phyloP scores from a whole-genome alignment of 1,140 invertebrate genomes.

The Heterodera carotae region DNA sequence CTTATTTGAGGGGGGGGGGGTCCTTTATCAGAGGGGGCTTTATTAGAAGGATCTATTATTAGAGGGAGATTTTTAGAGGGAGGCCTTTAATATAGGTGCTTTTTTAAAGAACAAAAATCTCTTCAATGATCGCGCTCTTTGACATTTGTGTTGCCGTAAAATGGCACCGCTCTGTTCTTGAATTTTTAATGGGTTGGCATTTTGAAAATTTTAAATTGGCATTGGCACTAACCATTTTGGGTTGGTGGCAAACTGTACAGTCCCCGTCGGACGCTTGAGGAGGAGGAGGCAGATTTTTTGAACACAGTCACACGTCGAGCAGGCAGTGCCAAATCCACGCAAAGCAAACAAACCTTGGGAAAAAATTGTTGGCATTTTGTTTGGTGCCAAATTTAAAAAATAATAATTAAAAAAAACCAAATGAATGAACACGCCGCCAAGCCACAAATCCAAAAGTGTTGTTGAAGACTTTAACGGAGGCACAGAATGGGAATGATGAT shows the following conservation, averaged over 20 bases:
- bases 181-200: no score
- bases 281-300: conserved; percentile 3
- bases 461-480: background rate
- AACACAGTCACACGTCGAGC: conserved; percentile 36
- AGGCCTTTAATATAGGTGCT: no score
- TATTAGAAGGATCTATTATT: no score
- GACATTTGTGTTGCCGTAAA: no score
- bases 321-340: conserved; percentile 37
- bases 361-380: no score
- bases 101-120: no score
- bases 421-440: conserved; percentile 38
- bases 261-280: background rate
- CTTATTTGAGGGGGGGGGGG: no score
- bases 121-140: no score
- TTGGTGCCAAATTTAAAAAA: no score
- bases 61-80: no score
- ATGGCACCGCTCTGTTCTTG: no score
- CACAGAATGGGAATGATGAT: background rate
- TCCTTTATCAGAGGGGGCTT: no score
- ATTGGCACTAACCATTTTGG: background rate
- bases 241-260: background rate
- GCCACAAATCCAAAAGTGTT: conserved; percentile 41
- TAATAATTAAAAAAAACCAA: background rate
- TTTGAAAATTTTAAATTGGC: background rate
- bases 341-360: conserved; percentile 21